Conservation (phyloP, 2,888 invertebrate species). For the Metalampra italica region DNA sequence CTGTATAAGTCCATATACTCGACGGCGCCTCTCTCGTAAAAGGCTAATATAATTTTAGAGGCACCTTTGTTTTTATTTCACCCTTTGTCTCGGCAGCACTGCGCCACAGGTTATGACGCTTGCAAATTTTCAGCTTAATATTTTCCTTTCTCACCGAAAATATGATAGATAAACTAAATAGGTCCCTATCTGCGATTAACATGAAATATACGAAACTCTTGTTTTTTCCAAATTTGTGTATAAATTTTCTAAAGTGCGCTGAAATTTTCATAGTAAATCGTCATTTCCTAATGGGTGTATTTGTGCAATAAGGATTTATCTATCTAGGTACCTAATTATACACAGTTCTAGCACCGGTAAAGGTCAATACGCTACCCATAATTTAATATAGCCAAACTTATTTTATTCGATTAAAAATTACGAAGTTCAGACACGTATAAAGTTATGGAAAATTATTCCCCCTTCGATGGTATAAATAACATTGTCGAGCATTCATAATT, state of each 20-base stretch:
- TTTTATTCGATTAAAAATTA: neutral
- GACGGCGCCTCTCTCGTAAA: too few species aligned
- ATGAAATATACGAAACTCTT: too few species aligned
- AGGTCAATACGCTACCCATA: too few species aligned
- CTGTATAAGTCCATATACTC: too few species aligned
- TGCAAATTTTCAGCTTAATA: slow-evolving; percentile 4
- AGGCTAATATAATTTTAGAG: slow-evolving; percentile 5
- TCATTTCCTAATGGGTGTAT: too few species aligned
- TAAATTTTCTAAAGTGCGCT: too few species aligned
- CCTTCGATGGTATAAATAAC: neutral
- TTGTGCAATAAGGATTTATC: too few species aligned
- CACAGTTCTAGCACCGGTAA: too few species aligned
- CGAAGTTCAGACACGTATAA: neutral
- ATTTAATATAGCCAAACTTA: neutral
- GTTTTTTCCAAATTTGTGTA: too few species aligned
- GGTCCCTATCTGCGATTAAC: too few species aligned
- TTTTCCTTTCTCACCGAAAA: neutral
- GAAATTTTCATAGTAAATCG: too few species aligned
- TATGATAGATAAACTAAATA: neutral
- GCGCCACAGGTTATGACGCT: neutral
- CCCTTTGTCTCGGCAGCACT: slow-evolving; percentile 3
- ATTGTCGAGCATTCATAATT: slow-evolving; percentile 20
- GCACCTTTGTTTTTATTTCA: slow-evolving; percentile 7
- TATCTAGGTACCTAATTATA: too few species aligned
- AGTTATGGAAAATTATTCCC: neutral